Conservation (phyloP, 2,888 invertebrate genomes). For the Deilephila elpenor region DNA sequence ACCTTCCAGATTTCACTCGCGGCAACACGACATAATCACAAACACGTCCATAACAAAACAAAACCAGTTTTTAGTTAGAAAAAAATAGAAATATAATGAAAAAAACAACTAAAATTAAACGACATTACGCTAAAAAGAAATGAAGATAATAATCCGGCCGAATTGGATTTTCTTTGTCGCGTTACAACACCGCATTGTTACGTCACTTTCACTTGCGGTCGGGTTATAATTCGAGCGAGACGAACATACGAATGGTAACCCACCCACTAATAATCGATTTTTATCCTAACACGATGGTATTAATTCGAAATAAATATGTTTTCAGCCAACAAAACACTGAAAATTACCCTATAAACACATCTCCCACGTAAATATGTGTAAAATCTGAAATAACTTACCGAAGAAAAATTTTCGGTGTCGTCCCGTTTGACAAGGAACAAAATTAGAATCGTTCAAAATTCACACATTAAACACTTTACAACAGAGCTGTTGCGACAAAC, state of each 20-base stretch:
- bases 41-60: no score
- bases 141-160: constrained; percentile 61
- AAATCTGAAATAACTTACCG: constrained; percentile 65
- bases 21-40: constrained; percentile 1
- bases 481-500: constrained; percentile 57
- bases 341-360: constrained; percentile 1
- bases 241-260: constrained; percentile 62
- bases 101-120: constrained; percentile 51
- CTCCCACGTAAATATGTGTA: constrained; percentile 18
- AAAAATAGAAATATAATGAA: constrained; percentile 52
- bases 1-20: neutral
- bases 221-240: constrained; percentile 71
- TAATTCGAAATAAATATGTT: constrained; percentile 14
- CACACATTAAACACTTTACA: constrained; percentile 75
- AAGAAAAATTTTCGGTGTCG: constrained; percentile 69
- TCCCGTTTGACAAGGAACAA: constrained; percentile 74
- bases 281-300: constrained; percentile 61
- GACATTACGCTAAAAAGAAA: constrained; percentile 59
- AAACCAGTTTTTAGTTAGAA: constrained; percentile 59
- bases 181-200: constrained; percentile 63
- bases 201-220: constrained; percentile 68
- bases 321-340: neutral
- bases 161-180: constrained; percentile 54
- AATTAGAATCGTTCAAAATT: constrained; percentile 79
- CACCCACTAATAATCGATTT: constrained; percentile 84